Percentiles rank a stretch among this genome's conserved stretches.
phyloP scores from a whole-genome alignment of 2,888 invertebrate species.

The Hydraecia micacea region DNA sequence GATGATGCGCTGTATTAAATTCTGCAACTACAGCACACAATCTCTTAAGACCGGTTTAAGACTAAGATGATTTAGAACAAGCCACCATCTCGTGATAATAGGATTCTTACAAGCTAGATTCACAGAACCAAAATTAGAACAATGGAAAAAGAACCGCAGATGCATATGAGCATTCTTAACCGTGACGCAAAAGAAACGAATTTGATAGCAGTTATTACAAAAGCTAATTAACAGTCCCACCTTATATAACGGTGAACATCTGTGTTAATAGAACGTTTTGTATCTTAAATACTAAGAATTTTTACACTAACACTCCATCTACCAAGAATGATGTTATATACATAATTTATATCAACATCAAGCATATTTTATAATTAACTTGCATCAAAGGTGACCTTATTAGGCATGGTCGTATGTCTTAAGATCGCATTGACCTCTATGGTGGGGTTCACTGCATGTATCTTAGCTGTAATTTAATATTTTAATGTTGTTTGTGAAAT shows the following conservation, averaged over 20 bases:
- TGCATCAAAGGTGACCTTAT: constrained; percentile 42
- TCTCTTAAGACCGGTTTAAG: constrained; percentile 14
- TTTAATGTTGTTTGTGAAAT: constrained; percentile 34
- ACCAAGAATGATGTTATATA: constrained; percentile 56
- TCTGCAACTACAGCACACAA: constrained; percentile 10
- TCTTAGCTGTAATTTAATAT: constrained; percentile 48
- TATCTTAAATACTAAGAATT: constrained; percentile 70
- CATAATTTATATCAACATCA: constrained; percentile 44
- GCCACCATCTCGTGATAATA: not conserved
- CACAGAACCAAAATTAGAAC: constrained; percentile 12
- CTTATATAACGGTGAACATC: constrained; percentile 86
- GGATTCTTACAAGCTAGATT: constrained; percentile 1
- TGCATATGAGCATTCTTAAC: constrained; percentile 56
- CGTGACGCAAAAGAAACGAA: constrained; percentile 69
- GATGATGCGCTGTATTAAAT: constrained; percentile 28
- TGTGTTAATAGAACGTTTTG: constrained; percentile 85
- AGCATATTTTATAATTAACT: constrained; percentile 45
- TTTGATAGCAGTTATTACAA: constrained; percentile 75
- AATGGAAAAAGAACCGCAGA: constrained; percentile 47
- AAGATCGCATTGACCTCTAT: constrained; percentile 54
- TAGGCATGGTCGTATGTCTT: constrained; percentile 33
- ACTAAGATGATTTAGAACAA: constrained; percentile 13
- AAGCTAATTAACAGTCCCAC: constrained; percentile 78
- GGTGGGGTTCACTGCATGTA: constrained; percentile 38
- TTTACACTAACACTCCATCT: constrained; percentile 55